Percentiles rank a stretch among this genome's conserved stretches.
phyloP scores from a whole-genome alignment of 2,888 invertebrate genomes.

The Alitta virens region DNA sequence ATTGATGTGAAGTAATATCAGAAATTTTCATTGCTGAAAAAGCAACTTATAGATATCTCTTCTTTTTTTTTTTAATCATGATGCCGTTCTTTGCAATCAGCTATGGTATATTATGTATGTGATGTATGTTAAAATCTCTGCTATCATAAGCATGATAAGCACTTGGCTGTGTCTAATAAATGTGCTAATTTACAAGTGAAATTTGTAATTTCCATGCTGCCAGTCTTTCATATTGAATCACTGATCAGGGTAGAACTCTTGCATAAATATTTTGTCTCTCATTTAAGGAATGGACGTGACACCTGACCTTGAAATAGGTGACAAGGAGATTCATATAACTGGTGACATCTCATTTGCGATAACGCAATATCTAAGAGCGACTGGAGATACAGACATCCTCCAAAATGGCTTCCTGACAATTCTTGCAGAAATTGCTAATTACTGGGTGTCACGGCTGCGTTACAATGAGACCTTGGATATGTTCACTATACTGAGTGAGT shows the following conservation, averaged over 20 bases:
- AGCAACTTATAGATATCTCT: background rate
- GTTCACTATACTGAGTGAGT: conserved; percentile 3
- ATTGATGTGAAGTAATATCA: background rate
- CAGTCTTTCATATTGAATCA: no score
- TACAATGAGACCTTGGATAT: conserved; percentile 20
- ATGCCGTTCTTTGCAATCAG: no score
- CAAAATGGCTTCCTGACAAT: conserved; percentile 15
- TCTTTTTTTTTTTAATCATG: background rate
- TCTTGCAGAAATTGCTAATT: conserved; percentile 32
- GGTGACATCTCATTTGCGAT: conserved; percentile 36
- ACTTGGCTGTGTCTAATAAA: no score
- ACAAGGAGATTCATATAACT: conserved; percentile 31
- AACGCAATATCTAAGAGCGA: conserved; percentile 32
- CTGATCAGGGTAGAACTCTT: no score
- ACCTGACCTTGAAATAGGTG: conserved; percentile 13
- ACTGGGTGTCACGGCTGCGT: conserved; percentile 31
- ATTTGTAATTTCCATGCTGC: no score
- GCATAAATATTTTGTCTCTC: background rate
- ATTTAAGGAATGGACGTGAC: conserved; percentile 26
- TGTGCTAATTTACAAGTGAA: no score
- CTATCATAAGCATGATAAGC: no score
- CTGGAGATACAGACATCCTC: conserved; percentile 23
- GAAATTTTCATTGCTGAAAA: background rate
- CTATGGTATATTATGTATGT: no score
- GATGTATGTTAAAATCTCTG: no score